These are phyloP conservation scores for Xenopus tropicalis DNA, from an alignment of 2,113 vertebrate genomes.

Conservation along the genomic window UCB_Xtro_10.0 CM004452.2:34079001-34079500, in stretches of 20 bases:
- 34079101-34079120: constrained; percentile 10
- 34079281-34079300: no score
- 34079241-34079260: not conserved
- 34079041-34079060: constrained; percentile 54
- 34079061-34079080: not conserved
- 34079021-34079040: constrained; percentile 83
- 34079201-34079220: not conserved
- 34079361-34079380: no score
- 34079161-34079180: not conserved
- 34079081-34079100: not conserved
- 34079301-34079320: no score
- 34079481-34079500: no score
- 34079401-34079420: no score
- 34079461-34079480: no score
- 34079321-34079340: no score
- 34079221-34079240: not conserved
- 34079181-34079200: constrained; percentile 20
- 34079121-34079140: not conserved
- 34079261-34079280: not conserved
- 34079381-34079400: no score
- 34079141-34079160: not conserved
- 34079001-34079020: constrained; percentile 81
- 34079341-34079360: no score
- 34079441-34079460: no score
- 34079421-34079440: no score